A percentile compares a stretch with the other conserved stretches of the same genome.
These are phyloP conservation scores for Chirona hameri DNA, from an alignment of 2,888 invertebrate genomes.

Conservation along the genomic window DNA sequence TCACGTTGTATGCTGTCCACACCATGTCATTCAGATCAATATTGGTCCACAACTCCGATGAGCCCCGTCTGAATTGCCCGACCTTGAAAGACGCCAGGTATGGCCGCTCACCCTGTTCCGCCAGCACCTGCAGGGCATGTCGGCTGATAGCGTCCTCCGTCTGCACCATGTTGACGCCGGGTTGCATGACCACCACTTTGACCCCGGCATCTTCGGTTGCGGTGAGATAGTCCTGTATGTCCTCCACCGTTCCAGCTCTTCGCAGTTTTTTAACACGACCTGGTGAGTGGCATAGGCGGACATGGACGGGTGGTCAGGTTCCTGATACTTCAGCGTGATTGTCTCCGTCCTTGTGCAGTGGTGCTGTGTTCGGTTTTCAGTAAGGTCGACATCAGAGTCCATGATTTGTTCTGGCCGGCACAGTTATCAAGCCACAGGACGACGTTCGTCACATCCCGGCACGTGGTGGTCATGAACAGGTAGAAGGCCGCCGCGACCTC, in stretches of 20 bases:
- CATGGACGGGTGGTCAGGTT: not conserved
- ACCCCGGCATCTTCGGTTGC: not conserved
- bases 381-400: not conserved
- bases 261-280: not conserved
- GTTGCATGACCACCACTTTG: not conserved
- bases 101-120: too few relatives aligned
- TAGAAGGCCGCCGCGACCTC: too few relatives aligned
- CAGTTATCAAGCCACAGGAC: too few relatives aligned
- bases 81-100: too few relatives aligned
- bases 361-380: not conserved
- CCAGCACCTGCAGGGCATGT: too few relatives aligned
- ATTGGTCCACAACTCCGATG: not conserved
- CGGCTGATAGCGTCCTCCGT: too few relatives aligned
- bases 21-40: not conserved
- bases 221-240: not conserved
- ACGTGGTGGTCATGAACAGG: too few relatives aligned
- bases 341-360: not conserved
- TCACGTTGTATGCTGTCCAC: not conserved
- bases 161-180: too few relatives aligned
- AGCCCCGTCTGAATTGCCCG: not conserved
- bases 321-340: not conserved
- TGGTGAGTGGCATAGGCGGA: not conserved
- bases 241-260: not conserved
- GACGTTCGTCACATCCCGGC: too few relatives aligned
- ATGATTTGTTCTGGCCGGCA: not conserved